phyloP scores from a whole-genome alignment of 2,888 invertebrate species.

The Caenorhabditis auriculariae region DNA sequence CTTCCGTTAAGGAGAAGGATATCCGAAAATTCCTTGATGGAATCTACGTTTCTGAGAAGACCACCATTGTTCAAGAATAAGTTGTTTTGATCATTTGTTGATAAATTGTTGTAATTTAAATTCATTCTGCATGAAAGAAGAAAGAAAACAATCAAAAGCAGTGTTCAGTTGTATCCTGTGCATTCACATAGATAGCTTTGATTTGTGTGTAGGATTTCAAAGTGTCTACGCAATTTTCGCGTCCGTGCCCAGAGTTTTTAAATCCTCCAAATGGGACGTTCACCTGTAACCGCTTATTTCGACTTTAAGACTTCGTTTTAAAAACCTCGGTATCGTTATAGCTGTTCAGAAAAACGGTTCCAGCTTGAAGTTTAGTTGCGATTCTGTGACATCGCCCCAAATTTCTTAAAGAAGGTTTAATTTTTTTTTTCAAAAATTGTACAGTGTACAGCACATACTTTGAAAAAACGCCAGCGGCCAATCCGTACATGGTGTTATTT shows the following conservation, averaged over 20 bases:
- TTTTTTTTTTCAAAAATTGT: not conserved
- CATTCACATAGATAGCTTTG: constrained; percentile 64
- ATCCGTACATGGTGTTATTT: constrained; percentile 69
- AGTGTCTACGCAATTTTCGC: constrained; percentile 69
- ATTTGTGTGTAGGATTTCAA: constrained; percentile 69
- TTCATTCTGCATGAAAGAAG: not conserved
- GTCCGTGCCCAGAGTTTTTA: constrained; percentile 68
- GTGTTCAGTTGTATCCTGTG: constrained; percentile 33
- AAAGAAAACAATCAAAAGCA: constrained; percentile 23
- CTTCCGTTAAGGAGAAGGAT: constrained; percentile 98
- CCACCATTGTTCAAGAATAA: constrained; percentile 64
- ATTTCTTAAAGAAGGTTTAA: constrained; percentile 64
- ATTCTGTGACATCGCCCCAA: constrained; percentile 68
- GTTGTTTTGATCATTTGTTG: constrained; percentile 2
- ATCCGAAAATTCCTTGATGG: constrained; percentile 99
- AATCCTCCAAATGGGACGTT: constrained; percentile 68
- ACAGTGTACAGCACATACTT: not conserved
- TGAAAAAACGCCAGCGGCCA: constrained; percentile 70
- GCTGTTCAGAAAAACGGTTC: constrained; percentile 70
- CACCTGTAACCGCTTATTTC: not conserved
- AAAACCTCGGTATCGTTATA: constrained; percentile 66
- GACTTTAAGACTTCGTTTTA: not conserved
- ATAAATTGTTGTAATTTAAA: constrained; percentile 11
- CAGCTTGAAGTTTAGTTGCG: constrained; percentile 67
- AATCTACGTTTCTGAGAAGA: constrained; percentile 97